Evolutionary conservation across 1,140 invertebrate genomes (phyloP).

Genomic region (Pachypsylla venusta): DNA sequence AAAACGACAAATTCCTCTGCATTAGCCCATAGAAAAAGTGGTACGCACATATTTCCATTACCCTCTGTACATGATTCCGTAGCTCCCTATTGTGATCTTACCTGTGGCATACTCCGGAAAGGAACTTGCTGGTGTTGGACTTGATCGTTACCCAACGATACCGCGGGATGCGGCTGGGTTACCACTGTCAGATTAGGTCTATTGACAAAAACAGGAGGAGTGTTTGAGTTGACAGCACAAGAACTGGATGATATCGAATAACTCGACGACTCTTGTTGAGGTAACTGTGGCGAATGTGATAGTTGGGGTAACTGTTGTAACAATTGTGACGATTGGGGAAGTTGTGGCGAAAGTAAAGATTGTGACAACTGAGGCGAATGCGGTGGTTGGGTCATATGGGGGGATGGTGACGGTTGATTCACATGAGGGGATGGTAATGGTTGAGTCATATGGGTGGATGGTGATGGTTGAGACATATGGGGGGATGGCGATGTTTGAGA

Average conservation of each 20-base stretch:
- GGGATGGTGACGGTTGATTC: constrained; percentile 9
- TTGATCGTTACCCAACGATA: background rate
- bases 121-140: constrained; percentile 1
- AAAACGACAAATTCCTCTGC: too few species aligned
- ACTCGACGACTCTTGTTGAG: constrained; percentile 11
- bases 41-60: too few species aligned
- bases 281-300: background rate
- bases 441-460: background rate
- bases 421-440: constrained; percentile 2
- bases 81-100: constrained; percentile 3
- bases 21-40: too few species aligned
- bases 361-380: constrained; percentile 12
- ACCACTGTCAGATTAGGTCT: constrained; percentile 26
- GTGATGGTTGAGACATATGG: constrained; percentile 9
- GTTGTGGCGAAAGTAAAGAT: background rate
- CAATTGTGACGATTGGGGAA: background rate
- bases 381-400: too few species aligned
- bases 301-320: background rate
- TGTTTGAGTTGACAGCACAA: constrained; percentile 10
- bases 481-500: constrained; percentile 15
- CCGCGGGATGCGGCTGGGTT: constrained; percentile 15
- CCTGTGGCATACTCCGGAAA: background rate
- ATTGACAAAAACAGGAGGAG: constrained; percentile 20
- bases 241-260: constrained; percentile 14
- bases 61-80: background rate